Evolutionary conservation across 2,113 vertebrate species (phyloP).

Genomic region (Ictalurus furcatus): DNA sequence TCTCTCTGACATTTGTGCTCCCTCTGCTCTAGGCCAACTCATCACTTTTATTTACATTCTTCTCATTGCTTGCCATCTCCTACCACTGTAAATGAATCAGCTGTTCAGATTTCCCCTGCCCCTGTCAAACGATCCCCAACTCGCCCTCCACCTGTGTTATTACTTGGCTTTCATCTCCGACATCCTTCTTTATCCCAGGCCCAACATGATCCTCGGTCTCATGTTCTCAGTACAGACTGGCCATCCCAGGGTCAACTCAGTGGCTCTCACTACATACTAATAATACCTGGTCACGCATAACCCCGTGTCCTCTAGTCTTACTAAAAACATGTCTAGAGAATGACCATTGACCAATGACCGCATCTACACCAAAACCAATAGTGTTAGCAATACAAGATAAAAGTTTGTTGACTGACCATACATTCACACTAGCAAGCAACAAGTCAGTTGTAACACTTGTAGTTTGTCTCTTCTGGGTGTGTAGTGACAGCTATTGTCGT

Average conservation of each 20-base stretch:
- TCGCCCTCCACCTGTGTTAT: slow-evolving; percentile 31
- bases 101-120: slow-evolving; percentile 45
- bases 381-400: not conserved
- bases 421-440: not conserved
- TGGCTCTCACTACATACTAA: not conserved
- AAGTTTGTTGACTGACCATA: not conserved
- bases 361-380: not conserved
- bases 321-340: not conserved
- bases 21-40: slow-evolving; percentile 12
- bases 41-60: slow-evolving; percentile 54
- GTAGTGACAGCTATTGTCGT: not conserved
- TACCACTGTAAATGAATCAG: slow-evolving; percentile 52
- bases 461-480: not conserved
- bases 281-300: not conserved
- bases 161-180: slow-evolving; percentile 8
- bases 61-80: slow-evolving; percentile 24
- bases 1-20: slow-evolving; percentile 37
- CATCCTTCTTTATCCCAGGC: slow-evolving; percentile 8
- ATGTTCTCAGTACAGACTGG: not conserved
- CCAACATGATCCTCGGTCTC: not conserved
- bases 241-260: not conserved
- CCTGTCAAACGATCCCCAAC: slow-evolving; percentile 19
- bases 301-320: not conserved
- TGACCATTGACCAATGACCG: not conserved
- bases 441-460: not conserved